Base-by-base conservation (phyloP, 2,888 invertebrate genomes). In the Phaonia tiefii region DNA sequence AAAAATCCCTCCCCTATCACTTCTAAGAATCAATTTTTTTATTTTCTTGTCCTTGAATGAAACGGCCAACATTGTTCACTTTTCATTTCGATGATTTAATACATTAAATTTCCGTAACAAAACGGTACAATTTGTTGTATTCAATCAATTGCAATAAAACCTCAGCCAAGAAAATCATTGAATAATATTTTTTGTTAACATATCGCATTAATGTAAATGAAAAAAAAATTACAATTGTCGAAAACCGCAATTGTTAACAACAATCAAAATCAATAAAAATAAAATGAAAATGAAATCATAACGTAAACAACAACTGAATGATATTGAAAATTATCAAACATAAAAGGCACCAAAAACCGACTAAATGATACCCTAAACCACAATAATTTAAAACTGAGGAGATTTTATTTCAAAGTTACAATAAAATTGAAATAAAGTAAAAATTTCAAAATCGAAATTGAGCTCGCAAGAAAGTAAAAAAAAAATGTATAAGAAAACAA, bases 241-340 rank as follows among this genome's bases (percentile, higher is more conserved):
- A 49, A 58, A 72, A 60, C 51, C 66, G 20, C 78, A 81, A 81
- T 74, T 81, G 80, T 54, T 78, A 67, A 60, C 26, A 17, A 46
- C 71, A 54, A 63, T 75, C 67, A 78, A 67, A 42, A 65, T 63
- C 20, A 60, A 26, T 74, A 22, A 66, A 54, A 22, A 31, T 5
- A 54, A 22, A 22, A 31, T 5, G 39, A 22, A 71, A 51, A 39
- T 25, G 46, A 60, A 39, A 39, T 39, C 60, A 60, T 60, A 31
- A 60, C 13, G 65, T 25, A 44, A 44, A 25, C 13, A n/a, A 46
- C 2, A 65, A 65, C 15, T n/a, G n/a, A 70, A 75, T 51, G 58
- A 75, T 25, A 63, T 37, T 71, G 5, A 15, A 60, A n/a, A 13
- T 37, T 26, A 60, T 49, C 1, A 46, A 26, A 37, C 58, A 31